Percentiles rank a stretch among this genome's conserved stretches.
phyloP scores from a whole-genome alignment of 2,113 vertebrate genomes.

The Lepidothrix coronata region DNA sequence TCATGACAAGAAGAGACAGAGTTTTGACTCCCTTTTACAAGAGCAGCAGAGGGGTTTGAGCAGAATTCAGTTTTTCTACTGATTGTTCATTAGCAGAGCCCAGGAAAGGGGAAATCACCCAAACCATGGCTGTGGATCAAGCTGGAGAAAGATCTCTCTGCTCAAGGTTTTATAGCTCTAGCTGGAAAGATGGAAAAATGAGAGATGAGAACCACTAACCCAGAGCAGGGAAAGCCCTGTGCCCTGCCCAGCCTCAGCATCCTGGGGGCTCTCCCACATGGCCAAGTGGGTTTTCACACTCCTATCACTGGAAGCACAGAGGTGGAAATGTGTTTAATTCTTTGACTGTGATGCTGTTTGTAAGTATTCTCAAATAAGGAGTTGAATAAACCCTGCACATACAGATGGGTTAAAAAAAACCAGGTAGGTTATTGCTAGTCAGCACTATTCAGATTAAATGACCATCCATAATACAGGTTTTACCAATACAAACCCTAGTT shows the following conservation, averaged over 20 bases:
- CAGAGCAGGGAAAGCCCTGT: background rate
- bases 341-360: background rate
- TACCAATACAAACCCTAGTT: background rate
- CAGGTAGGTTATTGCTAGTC: background rate
- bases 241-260: background rate
- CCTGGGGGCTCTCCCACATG: background rate
- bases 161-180: background rate
- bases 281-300: background rate
- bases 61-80: background rate
- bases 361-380: background rate
- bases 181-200: background rate
- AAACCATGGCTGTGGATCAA: rapidly evolving
- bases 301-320: background rate
- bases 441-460: background rate
- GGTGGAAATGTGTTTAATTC: background rate
- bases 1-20: background rate
- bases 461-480: background rate
- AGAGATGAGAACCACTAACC: background rate
- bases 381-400: background rate
- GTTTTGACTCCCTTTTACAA: background rate
- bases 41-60: background rate
- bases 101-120: background rate
- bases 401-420: background rate
- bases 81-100: background rate
- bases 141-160: background rate